phyloP scores from a whole-genome alignment of 2,113 vertebrate genomes.

The Alligator sinensis region DNA sequence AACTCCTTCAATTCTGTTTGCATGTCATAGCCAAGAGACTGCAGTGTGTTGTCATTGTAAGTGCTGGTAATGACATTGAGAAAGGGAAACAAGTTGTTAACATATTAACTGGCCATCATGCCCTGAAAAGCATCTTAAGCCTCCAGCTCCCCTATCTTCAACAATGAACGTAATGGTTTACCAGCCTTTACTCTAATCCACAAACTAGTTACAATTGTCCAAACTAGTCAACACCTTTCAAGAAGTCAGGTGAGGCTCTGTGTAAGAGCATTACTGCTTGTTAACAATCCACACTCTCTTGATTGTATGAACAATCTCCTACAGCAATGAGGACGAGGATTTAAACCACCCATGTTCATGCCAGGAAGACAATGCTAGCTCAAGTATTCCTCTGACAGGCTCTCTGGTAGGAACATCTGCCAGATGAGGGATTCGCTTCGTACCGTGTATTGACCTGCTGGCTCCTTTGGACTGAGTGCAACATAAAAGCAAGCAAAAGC shows the following conservation, averaged over 20 bases:
- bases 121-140: background rate
- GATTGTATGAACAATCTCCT: background rate
- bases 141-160: background rate
- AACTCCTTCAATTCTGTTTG: conserved; percentile 69
- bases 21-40: conserved; percentile 64
- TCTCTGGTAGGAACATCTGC: background rate
- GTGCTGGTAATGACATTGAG: conserved; percentile 69
- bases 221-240: background rate
- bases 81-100: background rate
- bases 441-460: background rate
- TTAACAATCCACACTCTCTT: background rate
- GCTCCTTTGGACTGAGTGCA: background rate
- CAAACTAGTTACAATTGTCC: background rate
- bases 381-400: background rate
- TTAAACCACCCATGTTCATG: background rate
- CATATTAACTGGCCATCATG: background rate
- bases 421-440: background rate
- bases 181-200: background rate
- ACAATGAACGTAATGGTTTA: fast-evolving
- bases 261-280: background rate
- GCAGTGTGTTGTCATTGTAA: conserved; percentile 71
- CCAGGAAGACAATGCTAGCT: background rate
- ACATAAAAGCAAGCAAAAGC: background rate
- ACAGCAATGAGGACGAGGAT: fast-evolving
- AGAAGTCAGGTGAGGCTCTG: background rate